Evolutionary conservation across 2,797 vertebrate genomes (phyloP).

Genomic region (Chloroceryle inda): DNA sequence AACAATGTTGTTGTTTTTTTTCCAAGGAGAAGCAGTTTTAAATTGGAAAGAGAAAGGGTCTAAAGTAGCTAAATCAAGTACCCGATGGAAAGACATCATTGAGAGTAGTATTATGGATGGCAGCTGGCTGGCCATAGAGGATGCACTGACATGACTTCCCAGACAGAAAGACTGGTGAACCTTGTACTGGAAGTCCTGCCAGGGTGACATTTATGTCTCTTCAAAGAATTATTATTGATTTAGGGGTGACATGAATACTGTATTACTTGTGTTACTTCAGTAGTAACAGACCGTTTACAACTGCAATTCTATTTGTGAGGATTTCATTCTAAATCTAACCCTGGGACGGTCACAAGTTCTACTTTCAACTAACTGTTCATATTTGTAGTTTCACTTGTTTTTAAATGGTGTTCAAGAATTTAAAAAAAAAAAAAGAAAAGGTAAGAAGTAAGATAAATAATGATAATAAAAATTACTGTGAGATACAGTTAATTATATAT

Average conservation of each 20-base stretch:
- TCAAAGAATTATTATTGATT: not conserved
- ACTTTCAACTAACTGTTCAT: not conserved
- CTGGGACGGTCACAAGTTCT: not conserved
- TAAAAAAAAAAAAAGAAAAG: not conserved
- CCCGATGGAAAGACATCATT: fast-evolving
- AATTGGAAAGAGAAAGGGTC: not conserved
- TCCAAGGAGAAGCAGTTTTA: not conserved
- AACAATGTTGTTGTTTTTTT: not conserved
- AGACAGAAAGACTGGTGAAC: not conserved
- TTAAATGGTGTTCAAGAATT: not conserved
- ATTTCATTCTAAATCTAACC: not conserved
- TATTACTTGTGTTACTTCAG: not conserved
- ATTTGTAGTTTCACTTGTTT: not conserved
- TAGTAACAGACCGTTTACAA: not conserved
- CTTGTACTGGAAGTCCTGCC: not conserved
- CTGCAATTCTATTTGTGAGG: not conserved
- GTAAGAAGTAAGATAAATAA: not conserved
- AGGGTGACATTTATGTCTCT: not conserved
- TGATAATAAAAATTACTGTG: not conserved
- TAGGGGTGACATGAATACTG: fast-evolving
- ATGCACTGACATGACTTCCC: not conserved
- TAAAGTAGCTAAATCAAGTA: not conserved
- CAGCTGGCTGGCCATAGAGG: not conserved
- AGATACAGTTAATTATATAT: not conserved
- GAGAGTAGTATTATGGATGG: not conserved